Conservation (phyloP, 2,888 invertebrate genomes). For the Eristalis arbustorum region DNA sequence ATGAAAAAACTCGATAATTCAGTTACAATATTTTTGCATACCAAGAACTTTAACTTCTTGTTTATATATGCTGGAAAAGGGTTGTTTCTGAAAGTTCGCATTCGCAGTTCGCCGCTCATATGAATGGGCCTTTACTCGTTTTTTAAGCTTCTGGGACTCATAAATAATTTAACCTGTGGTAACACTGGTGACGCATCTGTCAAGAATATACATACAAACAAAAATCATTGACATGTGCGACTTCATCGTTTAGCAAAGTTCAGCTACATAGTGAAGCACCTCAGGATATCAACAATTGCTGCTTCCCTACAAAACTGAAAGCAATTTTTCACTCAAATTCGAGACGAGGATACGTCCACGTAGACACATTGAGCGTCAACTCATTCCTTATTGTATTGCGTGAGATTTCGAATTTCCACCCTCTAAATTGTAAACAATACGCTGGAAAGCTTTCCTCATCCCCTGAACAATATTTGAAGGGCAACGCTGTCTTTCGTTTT, state of each 20-base stretch:
- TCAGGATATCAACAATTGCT: neutral
- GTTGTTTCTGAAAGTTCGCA: too few species aligned
- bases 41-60: too few species aligned
- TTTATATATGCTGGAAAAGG: too few species aligned
- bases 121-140: too few species aligned
- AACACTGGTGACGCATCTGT: neutral
- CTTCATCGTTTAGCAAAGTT: neutral
- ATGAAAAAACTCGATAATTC: too few species aligned
- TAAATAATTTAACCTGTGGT: too few species aligned
- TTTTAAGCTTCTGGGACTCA: too few species aligned
- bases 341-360: neutral
- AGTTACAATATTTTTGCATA: too few species aligned
- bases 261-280: neutral
- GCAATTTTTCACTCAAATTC: slow-evolving; percentile 5
- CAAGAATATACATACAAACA: neutral
- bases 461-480: neutral
- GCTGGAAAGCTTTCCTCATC: neutral
- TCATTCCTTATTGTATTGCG: neutral
- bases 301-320: neutral
- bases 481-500: neutral
- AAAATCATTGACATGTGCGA: neutral
- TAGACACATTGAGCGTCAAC: neutral
- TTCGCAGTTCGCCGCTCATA: too few species aligned
- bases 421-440: neutral
- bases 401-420: neutral